phyloP scores from a whole-genome alignment of 2,113 vertebrate species.

The Irena cyanogastra region DNA sequence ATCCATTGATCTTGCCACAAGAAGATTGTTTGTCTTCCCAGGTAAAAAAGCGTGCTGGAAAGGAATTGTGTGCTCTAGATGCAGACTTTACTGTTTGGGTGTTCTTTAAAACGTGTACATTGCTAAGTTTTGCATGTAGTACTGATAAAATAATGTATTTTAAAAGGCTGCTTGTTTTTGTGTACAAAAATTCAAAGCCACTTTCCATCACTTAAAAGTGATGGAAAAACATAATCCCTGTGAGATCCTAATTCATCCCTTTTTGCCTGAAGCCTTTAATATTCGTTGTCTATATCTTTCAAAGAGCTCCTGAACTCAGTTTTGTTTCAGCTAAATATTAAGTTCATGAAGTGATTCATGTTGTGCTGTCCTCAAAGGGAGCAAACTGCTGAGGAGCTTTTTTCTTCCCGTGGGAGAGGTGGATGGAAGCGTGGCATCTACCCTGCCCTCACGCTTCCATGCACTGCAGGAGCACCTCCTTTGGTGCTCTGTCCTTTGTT shows the following conservation, averaged over 20 bases:
- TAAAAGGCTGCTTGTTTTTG: not conserved
- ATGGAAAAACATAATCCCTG: not conserved
- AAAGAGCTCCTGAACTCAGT: not conserved
- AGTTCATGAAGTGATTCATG: not conserved
- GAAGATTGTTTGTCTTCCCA: not conserved
- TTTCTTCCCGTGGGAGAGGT: not conserved
- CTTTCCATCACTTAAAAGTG: not conserved
- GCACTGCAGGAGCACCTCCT: fast-evolving
- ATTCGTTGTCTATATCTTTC: not conserved
- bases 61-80: not conserved
- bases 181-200: not conserved
- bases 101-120: not conserved
- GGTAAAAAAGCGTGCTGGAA: not conserved
- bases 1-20: not conserved
- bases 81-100: not conserved
- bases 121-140: not conserved
- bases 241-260: not conserved
- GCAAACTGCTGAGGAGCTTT: not conserved
- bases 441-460: fast-evolving
- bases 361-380: not conserved
- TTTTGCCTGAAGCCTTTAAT: not conserved
- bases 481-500: not conserved
- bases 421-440: not conserved
- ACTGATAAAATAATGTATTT: not conserved
- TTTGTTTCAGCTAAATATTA: not conserved